Evolutionary conservation across 1,140 invertebrate species (phyloP), one percentile per base, ranked within the genome.

Genomic region (Aricia agestis): DNA sequence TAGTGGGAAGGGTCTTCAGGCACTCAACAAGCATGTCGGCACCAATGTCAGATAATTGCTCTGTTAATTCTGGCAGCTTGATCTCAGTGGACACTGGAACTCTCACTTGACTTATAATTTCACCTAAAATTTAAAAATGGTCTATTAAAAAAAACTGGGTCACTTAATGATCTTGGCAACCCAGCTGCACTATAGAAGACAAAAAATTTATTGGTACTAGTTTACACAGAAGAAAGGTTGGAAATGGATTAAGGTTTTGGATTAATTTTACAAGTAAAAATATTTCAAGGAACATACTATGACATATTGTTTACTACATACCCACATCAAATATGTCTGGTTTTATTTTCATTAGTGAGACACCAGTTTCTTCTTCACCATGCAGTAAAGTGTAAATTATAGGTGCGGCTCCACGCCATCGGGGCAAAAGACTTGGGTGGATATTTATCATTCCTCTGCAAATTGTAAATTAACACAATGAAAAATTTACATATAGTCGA

Each of bases 401-500:
- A 4, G 98, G 98, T 11, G 97, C 95, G 61, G 98, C 97, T 42
- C 98, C 98, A 87, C 98, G 92, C 97, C 97, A 99, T 74, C 96
- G 93, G 32, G 98, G 98, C 76, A 99, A 86, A 42, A 99, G 84
- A 90, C 97, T 98, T 11, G 95, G 96, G 92, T 99, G 98, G 1
- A 99, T 95, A 93, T 98, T 98, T 57, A 98, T 91, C 92, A 98
- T 97, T 15, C 98, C 98, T 87, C 97, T 98, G 80, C 76, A 93
- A 93, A 73, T 78, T 79, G 18, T 52, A 52, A 19, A n/a, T 61
- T 52, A 18, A 69, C 18, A 59, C 41, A 36, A 36, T 36, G 6
- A 36, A 5, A 6, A 36, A 36, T 5, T 25, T 25, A 25, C 3
- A 25, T 25, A 25, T 25, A 25, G 3, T 25, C 3, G 1, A 25